Conservation (phyloP, 2,797 vertebrate genomes). For the Pseudochromis fuscus region DNA sequence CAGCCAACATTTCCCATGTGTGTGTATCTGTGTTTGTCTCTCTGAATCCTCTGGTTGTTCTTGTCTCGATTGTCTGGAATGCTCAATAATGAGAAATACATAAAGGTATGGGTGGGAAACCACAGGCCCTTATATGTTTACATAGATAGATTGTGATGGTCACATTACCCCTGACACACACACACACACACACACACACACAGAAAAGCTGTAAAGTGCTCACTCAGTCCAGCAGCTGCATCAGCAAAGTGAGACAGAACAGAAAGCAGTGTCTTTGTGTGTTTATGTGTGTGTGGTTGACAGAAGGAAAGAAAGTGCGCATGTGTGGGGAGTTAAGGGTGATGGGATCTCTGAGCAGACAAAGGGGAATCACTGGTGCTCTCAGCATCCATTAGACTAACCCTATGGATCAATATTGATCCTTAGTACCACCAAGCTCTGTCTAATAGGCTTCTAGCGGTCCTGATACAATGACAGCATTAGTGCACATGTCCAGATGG, state of each 20-base stretch:
- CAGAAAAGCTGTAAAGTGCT: constrained; percentile 73
- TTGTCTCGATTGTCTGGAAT: constrained; percentile 23
- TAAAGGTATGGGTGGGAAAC: neutral
- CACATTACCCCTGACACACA: constrained; percentile 35
- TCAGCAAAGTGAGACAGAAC: constrained; percentile 69
- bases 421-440: constrained; percentile 68
- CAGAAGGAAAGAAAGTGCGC: constrained; percentile 35
- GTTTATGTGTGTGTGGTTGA: constrained; percentile 25
- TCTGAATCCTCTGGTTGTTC: constrained; percentile 24
- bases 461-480: constrained; percentile 77
- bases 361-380: constrained; percentile 74
- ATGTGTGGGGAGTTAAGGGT: constrained; percentile 64
- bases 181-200: constrained; percentile 40
- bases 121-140: constrained; percentile 31
- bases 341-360: constrained; percentile 76
- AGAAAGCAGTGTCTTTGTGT: constrained; percentile 65
- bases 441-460: constrained; percentile 75
- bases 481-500: constrained; percentile 74
- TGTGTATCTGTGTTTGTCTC: neutral
- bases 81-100: constrained; percentile 32
- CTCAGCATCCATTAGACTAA: constrained; percentile 83
- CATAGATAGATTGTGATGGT: constrained; percentile 26
- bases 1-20: neutral
- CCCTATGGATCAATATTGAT: constrained; percentile 82
- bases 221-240: constrained; percentile 70